A percentile compares a stretch with the other conserved stretches of the same genome.
These are phyloP conservation scores for Eristalinus sepulchralis DNA, from an alignment of 2,888 invertebrate genomes.

Conservation along the genomic window DNA sequence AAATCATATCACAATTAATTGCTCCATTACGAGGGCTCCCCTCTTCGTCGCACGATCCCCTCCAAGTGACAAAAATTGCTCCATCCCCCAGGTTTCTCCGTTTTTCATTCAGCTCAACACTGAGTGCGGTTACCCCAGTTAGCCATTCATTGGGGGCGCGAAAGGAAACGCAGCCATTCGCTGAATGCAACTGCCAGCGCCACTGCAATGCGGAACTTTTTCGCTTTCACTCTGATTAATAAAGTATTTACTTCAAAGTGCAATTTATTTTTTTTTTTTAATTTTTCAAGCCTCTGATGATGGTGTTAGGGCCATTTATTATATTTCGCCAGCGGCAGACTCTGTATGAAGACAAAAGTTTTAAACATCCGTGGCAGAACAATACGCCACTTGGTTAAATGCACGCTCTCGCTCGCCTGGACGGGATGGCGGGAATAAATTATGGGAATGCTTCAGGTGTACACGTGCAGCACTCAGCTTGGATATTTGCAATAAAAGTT, in stretches of 20 bases:
- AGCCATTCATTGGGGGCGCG: neutral
- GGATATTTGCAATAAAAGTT: conserved; percentile 45
- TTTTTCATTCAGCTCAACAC: conserved; percentile 14
- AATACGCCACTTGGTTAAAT: conserved; percentile 5
- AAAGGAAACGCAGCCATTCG: neutral
- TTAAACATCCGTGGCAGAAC: neutral
- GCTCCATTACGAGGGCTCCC: conserved; percentile 56
- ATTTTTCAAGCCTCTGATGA: conserved; percentile 22
- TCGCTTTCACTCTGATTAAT: conserved; percentile 62
- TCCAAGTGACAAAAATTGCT: conserved; percentile 48
- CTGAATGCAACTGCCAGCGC: conserved; percentile 43
- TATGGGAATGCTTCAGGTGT: conserved; percentile 59
- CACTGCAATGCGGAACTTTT: conserved; percentile 64
- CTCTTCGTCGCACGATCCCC: conserved; percentile 45
- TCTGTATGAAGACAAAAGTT: neutral
- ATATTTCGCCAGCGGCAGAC: neutral
- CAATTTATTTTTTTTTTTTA: conserved; percentile 2
- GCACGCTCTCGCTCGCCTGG: conserved; percentile 15
- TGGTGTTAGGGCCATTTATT: conserved; percentile 50
- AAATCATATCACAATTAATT: conserved; percentile 70
- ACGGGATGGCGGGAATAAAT: conserved; percentile 64
- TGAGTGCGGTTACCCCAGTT: conserved; percentile 13
- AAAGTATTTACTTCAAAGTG: conserved; percentile 24
- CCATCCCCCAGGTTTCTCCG: neutral
- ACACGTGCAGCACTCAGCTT: conserved; percentile 36